A percentile compares a stretch with the other conserved stretches of the same genome.
phyloP scores from a whole-genome alignment of 2,797 vertebrate genomes.

The Bovichtus diacanthus region DNA sequence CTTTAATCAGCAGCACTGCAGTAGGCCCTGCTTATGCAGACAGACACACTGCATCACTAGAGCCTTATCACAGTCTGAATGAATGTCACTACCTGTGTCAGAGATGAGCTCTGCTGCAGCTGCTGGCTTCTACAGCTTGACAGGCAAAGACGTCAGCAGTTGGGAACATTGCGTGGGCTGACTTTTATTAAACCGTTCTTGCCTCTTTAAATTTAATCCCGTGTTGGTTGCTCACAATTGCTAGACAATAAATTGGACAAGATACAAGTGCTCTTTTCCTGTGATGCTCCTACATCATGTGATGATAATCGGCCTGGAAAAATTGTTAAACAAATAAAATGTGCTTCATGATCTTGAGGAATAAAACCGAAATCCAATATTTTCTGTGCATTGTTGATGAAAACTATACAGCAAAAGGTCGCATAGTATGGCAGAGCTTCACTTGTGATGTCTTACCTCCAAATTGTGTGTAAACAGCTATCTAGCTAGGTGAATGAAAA shows the following conservation, averaged over 20 bases:
- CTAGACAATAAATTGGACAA: background rate
- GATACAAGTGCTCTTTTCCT: background rate
- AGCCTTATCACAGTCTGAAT: slow-evolving; percentile 42
- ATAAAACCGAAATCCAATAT: background rate
- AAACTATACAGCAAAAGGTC: background rate
- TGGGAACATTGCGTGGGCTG: background rate
- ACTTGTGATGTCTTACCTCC: background rate
- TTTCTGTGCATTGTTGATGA: background rate
- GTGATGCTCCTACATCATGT: background rate
- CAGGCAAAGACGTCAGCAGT: slow-evolving; percentile 10
- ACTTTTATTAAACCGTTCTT: background rate
- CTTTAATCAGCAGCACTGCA: slow-evolving; percentile 71
- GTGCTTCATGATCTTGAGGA: background rate
- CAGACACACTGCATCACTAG: slow-evolving; percentile 40
- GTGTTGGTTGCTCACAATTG: background rate
- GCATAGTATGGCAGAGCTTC: background rate
- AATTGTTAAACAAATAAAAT: background rate
- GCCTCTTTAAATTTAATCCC: background rate
- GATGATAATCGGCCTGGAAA: background rate
- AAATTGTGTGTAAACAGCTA: background rate
- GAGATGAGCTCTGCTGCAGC: slow-evolving; percentile 53
- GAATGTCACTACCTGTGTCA: slow-evolving; percentile 50
- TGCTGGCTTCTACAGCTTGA: slow-evolving; percentile 12
- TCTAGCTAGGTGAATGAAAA: background rate
- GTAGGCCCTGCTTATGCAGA: slow-evolving; percentile 49